Conservation (phyloP, 2,888 invertebrate species). For the Rhagium mordax region DNA sequence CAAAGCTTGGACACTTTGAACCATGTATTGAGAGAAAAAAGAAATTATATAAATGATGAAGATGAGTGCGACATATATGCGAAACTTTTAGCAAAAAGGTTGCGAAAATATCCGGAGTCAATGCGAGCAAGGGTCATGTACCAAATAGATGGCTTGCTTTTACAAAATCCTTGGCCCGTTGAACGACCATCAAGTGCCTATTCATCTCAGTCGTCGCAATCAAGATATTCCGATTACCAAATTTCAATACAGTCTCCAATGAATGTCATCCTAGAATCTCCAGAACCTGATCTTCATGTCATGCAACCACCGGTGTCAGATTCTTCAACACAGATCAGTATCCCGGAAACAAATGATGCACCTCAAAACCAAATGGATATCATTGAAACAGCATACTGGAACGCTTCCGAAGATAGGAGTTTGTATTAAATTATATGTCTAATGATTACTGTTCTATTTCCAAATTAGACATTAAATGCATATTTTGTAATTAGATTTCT, state of each 20-base stretch:
- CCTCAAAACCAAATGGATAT: too few relatives aligned
- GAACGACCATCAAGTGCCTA: slow-evolving; percentile 14
- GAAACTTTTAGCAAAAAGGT: neutral
- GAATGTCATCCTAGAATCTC: slow-evolving; percentile 11
- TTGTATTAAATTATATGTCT: too few relatives aligned
- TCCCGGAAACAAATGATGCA: too few relatives aligned
- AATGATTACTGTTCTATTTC: too few relatives aligned
- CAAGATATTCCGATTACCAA: slow-evolving; percentile 21
- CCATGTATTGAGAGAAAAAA: too few relatives aligned
- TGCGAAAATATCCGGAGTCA: neutral
- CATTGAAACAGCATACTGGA: too few relatives aligned
- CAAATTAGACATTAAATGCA: neutral
- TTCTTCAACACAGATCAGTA: too few relatives aligned
- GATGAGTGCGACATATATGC: neutral
- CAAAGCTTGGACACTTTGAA: too few relatives aligned
- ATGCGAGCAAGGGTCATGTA: slow-evolving; percentile 24
- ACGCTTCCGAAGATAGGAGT: too few relatives aligned
- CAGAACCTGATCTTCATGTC: neutral
- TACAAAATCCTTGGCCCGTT: slow-evolving; percentile 27
- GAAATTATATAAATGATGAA: too few relatives aligned
- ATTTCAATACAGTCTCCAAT: neutral
- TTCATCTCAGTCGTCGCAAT: slow-evolving; percentile 2
- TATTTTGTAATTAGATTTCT: neutral
- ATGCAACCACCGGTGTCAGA: too few relatives aligned
- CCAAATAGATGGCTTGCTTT: slow-evolving; percentile 27